Percentiles rank a stretch among this genome's conserved stretches.
These are phyloP conservation scores for Manduca sexta DNA, from an alignment of 1,140 invertebrate species.

Conservation along the genomic window DNA sequence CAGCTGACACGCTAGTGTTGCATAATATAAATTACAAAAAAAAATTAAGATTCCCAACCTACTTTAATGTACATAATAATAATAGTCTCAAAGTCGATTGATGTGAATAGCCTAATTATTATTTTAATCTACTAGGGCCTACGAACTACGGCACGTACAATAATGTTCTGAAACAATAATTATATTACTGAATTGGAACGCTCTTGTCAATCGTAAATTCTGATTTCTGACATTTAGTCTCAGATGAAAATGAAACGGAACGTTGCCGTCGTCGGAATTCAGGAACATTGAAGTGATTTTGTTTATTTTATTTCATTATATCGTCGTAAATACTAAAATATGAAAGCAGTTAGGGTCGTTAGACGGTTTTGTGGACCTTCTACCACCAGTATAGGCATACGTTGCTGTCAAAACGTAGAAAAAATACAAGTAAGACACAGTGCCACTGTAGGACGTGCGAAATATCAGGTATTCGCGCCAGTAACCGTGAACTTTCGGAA, in stretches of 20 bases:
- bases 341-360: constrained; percentile 43
- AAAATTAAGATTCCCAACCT: no score
- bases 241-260: not conserved
- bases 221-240: no score
- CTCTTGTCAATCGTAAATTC: no score
- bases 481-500: constrained; percentile 34
- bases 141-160: no score
- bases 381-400: constrained; percentile 24
- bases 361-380: constrained; percentile 28
- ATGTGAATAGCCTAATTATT: no score
- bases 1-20: no score
- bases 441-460: constrained; percentile 34
- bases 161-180: no score
- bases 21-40: no score
- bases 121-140: no score
- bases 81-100: no score
- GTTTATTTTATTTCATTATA: constrained; percentile 12
- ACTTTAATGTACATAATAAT: no score
- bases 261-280: not conserved
- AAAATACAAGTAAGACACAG: constrained; percentile 44
- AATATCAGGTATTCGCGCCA: constrained; percentile 33
- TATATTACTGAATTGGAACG: no score
- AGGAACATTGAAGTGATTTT: constrained; percentile 1
- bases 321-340: constrained; percentile 24
- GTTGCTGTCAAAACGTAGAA: constrained; percentile 28